A percentile compares a stretch with the other conserved stretches of the same genome.
Evolutionary conservation across 1,140 invertebrate genomes (phyloP).

Genomic region (Drosophila kurseongensis): DNA sequence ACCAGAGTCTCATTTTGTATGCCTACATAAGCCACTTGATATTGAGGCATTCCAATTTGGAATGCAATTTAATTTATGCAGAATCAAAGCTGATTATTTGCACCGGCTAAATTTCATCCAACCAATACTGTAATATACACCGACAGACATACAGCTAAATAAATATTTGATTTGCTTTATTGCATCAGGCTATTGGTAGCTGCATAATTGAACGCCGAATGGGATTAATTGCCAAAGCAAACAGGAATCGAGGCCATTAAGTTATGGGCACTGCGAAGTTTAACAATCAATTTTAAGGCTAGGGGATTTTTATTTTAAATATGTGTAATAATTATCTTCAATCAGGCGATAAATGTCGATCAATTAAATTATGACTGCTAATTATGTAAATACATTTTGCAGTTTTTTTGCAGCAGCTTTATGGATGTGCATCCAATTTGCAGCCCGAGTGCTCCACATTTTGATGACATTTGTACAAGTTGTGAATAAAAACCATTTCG

Average conservation of each 20-base stretch:
- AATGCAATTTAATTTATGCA: constrained; percentile 51
- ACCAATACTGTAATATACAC: constrained; percentile 36
- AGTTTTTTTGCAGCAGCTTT: neutral
- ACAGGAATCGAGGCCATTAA: constrained; percentile 33
- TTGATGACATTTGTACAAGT: constrained; percentile 43
- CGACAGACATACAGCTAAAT: constrained; percentile 28
- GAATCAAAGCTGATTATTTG: constrained; percentile 37
- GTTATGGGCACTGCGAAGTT: constrained; percentile 23
- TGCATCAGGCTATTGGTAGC: constrained; percentile 50
- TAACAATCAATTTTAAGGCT: constrained; percentile 1
- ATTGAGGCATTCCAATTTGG: constrained; percentile 1
- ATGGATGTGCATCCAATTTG: constrained; percentile 22
- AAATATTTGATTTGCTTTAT: constrained; percentile 73
- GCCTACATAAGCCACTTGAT: neutral
- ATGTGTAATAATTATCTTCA: constrained; percentile 30
- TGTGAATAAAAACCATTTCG: constrained; percentile 23
- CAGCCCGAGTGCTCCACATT: constrained; percentile 30
- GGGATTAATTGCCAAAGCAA: constrained; percentile 38
- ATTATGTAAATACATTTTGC: constrained; percentile 36
- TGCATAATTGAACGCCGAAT: constrained; percentile 58
- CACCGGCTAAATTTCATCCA: constrained; percentile 18
- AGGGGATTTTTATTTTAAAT: constrained; percentile 6
- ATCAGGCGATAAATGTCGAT: constrained; percentile 40
- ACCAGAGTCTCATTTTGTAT: neutral
- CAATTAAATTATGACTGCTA: constrained; percentile 40